Base-by-base conservation (phyloP, 2,113 vertebrate genomes). In the Marcusenius ussheri region DNA sequence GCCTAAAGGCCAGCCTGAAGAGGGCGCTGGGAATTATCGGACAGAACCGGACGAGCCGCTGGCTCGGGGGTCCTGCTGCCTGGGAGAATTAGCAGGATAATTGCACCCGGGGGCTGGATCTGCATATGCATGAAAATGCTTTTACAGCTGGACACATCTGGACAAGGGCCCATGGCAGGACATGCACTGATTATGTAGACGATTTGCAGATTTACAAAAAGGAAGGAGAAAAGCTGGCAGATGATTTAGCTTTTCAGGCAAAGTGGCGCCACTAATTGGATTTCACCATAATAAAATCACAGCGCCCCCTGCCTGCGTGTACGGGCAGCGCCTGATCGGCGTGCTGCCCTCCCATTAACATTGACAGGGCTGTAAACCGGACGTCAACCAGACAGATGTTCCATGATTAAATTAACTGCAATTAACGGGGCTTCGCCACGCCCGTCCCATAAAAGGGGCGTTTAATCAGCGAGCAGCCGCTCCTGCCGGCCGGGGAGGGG, bases 371-470 rank as follows among this genome's bases (percentile, higher is more conserved):
- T 27, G 24, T 89, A 89, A 90, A 90, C 17, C 27, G 13, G 3
- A 70, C 27, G 49, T 87, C 47, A 90, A 70, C 53, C 39, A 46
- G 49, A 70, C 80, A 46, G 46, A 90, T 90, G 89, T 70, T 53
- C 83, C n/a, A 13, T 27, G 8, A 56, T 83, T 13, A 53, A 74
- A 50, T 58, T 89, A 83, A 27, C 49, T 7, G 35, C 89, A 83
- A 45, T 89, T 89, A 89, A 83, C 35, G n/a, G 49, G 83, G 35
- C 74, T 13, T 27, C 3, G 10, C n/a, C 88, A 24, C 74, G 39
- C 24, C 47, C 19, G 4, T 62, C 21, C 31, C 35, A 21, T 83
- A 56, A 53, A 89, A 15, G 39, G 21, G 21, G 46, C 11, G n/a
- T 42, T 80, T 45, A 56, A 89, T 89, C 77, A 56, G 19, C 4